Percentiles rank a stretch among this genome's conserved stretches.
phyloP scores from a whole-genome alignment of 2,113 vertebrate species.

The Irena cyanogastra region DNA sequence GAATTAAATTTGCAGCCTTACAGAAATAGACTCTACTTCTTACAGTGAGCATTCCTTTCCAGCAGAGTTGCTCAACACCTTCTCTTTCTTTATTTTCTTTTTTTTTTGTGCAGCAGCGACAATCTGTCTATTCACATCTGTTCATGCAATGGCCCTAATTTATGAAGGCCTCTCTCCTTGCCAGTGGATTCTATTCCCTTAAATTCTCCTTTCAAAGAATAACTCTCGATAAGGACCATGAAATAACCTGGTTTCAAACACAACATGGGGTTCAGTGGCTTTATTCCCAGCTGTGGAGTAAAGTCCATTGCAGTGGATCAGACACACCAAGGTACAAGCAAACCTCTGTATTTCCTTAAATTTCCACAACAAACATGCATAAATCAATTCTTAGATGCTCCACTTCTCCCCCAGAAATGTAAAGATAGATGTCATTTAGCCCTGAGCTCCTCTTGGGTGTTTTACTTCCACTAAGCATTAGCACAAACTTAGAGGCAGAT shows the following conservation, averaged over 20 bases:
- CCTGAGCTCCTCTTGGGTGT: not conserved
- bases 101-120: not conserved
- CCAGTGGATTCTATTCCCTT: not conserved
- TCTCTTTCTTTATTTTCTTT: not conserved
- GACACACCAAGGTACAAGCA: not conserved
- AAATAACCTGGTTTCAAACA: not conserved
- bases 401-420: rapidly evolving
- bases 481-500: not conserved
- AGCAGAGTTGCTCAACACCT: not conserved
- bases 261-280: not conserved
- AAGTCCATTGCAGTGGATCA: not conserved
- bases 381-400: not conserved
- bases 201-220: not conserved
- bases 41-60: not conserved
- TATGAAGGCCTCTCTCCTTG: not conserved
- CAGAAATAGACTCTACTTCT: not conserved
- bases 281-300: not conserved
- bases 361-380: not conserved
- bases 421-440: not conserved
- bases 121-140: not conserved
- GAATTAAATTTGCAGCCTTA: not conserved
- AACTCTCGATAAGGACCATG: not conserved
- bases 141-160: not conserved
- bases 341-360: not conserved
- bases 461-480: not conserved